These are phyloP conservation scores for Polia nebulosa DNA, from an alignment of 2,888 invertebrate species.

Conservation along the genomic window DNA sequence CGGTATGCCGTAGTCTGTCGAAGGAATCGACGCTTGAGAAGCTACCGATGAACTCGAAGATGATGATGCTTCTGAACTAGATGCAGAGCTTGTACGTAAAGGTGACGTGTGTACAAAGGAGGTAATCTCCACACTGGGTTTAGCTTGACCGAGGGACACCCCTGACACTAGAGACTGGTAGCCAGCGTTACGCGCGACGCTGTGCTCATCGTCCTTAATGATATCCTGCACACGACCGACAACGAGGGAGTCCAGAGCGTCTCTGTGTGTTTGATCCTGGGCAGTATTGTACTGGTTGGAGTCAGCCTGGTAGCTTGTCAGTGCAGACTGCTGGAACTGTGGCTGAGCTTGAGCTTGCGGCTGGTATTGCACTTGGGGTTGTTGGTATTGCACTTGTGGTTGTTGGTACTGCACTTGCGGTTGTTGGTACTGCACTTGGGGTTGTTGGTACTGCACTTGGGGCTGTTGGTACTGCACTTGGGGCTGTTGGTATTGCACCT, in stretches of 20 bases:
- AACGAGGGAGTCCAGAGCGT: constrained; percentile 82
- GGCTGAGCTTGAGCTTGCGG: constrained; percentile 23
- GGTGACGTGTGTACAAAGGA: constrained; percentile 86
- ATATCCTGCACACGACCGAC: constrained; percentile 83
- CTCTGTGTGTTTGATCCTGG: constrained; percentile 74
- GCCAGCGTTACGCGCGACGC: constrained; percentile 82
- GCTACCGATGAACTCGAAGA: constrained; percentile 64
- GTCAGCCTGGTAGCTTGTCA: constrained; percentile 85
- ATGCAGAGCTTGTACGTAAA: constrained; percentile 50
- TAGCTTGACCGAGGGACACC: constrained; percentile 83
- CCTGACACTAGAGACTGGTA: constrained; percentile 85
- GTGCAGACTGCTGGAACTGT: constrained; percentile 51
- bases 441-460: constrained; percentile 34
- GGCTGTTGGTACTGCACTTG: constrained; percentile 29
- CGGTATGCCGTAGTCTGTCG: constrained; percentile 76
- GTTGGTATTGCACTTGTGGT: constrained; percentile 61
- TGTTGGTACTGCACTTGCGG: constrained; percentile 64
- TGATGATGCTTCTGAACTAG: constrained; percentile 54
- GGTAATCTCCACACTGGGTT: constrained; percentile 85
- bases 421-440: constrained; percentile 46
- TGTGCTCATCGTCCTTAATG: constrained; percentile 85
- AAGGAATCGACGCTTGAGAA: constrained; percentile 62
- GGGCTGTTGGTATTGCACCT: constrained; percentile 52
- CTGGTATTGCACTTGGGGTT: constrained; percentile 32
- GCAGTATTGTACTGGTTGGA: constrained; percentile 79